Conservation (phyloP, 2,888 invertebrate species). For the Calliphora vomitoria region DNA sequence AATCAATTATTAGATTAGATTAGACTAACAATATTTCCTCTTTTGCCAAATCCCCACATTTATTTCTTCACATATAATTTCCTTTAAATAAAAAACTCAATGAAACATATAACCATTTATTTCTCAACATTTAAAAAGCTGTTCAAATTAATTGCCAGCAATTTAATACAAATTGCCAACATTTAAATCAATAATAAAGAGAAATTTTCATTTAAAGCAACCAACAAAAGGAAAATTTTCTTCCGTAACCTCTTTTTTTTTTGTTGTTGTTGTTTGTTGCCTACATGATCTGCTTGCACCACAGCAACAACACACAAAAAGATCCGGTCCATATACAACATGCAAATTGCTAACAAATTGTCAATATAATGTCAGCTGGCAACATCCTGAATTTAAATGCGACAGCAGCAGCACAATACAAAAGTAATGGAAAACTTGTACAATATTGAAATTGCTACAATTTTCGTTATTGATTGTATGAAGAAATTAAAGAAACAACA, state of each 20-base stretch:
- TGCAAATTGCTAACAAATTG: slow-evolving; percentile 71
- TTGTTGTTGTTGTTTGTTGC: too few relatives aligned
- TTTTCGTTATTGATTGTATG: slow-evolving; percentile 40
- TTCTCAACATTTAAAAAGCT: background rate
- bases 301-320: background rate
- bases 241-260: slow-evolving; percentile 53
- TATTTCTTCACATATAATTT: background rate
- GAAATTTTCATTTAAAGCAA: slow-evolving; percentile 65
- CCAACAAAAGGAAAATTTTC: slow-evolving; percentile 36
- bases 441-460: slow-evolving; percentile 57
- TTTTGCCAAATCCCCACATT: slow-evolving; percentile 12
- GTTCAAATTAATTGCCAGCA: slow-evolving; percentile 46
- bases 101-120: background rate
- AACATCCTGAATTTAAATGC: slow-evolving; percentile 61
- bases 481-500: slow-evolving; percentile 40
- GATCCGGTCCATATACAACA: slow-evolving; percentile 66
- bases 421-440: background rate
- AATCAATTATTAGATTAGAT: background rate
- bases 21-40: slow-evolving; percentile 48
- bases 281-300: background rate
- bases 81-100: background rate
- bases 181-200: slow-evolving; percentile 68
- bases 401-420: slow-evolving; percentile 13
- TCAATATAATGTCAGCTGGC: slow-evolving; percentile 65
- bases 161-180: slow-evolving; percentile 53